Percentiles rank a stretch among this genome's conserved stretches.
Evolutionary conservation across 2,797 vertebrate genomes (phyloP).

Genomic region (Poliocrania exsul): DNA sequence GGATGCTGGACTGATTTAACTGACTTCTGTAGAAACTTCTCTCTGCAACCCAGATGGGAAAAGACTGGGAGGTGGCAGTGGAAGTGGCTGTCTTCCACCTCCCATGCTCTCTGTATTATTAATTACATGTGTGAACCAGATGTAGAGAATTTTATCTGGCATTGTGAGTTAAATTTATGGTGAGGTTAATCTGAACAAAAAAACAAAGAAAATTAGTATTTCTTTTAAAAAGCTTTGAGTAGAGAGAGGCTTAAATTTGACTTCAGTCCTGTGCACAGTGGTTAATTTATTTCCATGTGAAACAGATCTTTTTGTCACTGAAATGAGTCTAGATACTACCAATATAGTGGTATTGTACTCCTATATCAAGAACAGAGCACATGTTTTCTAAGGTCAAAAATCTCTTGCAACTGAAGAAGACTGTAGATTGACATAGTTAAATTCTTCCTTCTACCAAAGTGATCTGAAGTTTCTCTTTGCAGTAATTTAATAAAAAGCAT

Average conservation of each 20-base stretch:
- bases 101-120: neutral
- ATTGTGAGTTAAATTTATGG: neutral
- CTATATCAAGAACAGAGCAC: neutral
- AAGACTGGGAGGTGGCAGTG: neutral
- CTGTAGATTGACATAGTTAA: neutral
- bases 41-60: neutral
- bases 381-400: neutral
- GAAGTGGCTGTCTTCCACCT: neutral
- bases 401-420: neutral
- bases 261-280: neutral
- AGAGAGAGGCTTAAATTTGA: neutral
- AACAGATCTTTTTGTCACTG: neutral
- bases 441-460: neutral
- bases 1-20: conserved; percentile 18
- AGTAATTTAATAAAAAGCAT: neutral
- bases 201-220: neutral
- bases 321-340: neutral
- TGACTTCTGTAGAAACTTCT: neutral
- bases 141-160: neutral
- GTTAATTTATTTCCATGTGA: neutral
- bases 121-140: neutral
- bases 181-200: neutral
- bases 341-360: neutral
- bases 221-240: neutral
- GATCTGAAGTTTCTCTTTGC: neutral